These are phyloP conservation scores for Pristionchus pacificus DNA, from an alignment of 1,140 invertebrate genomes.

Conservation along the genomic window DNA sequence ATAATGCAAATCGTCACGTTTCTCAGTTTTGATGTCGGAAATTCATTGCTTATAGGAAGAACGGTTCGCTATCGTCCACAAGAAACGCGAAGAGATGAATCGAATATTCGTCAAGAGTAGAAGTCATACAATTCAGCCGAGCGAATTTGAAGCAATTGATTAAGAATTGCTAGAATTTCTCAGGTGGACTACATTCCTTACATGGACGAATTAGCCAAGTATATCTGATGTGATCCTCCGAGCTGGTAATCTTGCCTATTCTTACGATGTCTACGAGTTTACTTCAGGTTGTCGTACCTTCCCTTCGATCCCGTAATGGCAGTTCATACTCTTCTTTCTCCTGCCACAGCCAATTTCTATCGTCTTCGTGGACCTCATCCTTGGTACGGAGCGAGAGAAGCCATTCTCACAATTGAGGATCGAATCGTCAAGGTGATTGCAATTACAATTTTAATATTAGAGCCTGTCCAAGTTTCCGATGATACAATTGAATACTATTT, in stretches of 20 bases:
- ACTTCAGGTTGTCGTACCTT: background rate
- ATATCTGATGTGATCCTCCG: constrained; percentile 58
- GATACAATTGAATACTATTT: no score
- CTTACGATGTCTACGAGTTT: background rate
- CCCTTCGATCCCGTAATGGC: background rate
- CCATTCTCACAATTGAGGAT: constrained; percentile 50
- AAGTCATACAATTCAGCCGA: constrained; percentile 55
- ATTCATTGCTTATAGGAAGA: background rate
- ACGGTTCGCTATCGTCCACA: constrained; percentile 9
- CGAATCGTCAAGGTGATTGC: constrained; percentile 9
- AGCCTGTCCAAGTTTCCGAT: no score
- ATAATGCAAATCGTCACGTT: background rate
- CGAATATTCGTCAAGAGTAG: constrained; percentile 36
- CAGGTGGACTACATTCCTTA: constrained; percentile 58
- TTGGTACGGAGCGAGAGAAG: constrained; percentile 59
- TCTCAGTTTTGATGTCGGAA: no score
- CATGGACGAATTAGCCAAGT: constrained; percentile 59
- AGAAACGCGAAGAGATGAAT: constrained; percentile 3
- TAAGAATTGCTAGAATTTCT: background rate
- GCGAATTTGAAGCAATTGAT: background rate
- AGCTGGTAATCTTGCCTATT: constrained; percentile 36
- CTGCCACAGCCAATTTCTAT: constrained; percentile 60
- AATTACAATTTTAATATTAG: background rate
- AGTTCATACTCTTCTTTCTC: constrained; percentile 48
- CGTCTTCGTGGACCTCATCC: constrained; percentile 58